Conservation (phyloP, 2,113 vertebrate genomes). For the Dryoscopus gambensis region DNA sequence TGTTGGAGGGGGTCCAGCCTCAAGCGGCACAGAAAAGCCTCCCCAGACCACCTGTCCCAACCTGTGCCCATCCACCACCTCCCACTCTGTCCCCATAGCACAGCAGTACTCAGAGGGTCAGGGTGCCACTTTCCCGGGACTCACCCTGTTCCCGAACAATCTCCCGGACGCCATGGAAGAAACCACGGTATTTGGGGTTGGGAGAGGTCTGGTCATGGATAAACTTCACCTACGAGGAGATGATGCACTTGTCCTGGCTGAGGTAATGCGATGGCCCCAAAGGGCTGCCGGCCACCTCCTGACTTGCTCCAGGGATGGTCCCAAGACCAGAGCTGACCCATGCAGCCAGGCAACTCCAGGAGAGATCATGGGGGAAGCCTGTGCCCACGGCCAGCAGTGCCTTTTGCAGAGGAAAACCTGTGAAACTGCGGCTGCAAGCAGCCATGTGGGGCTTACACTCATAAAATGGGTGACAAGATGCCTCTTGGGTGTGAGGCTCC, state of each 20-base stretch:
- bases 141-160: slow-evolving; percentile 86
- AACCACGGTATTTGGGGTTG: slow-evolving; percentile 90
- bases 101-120: neutral
- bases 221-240: slow-evolving; percentile 86
- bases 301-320: neutral
- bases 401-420: neutral
- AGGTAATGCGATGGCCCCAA: neutral
- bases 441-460: neutral
- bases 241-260: rapidly evolving
- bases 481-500: neutral
- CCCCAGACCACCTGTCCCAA: neutral
- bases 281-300: rapidly evolving
- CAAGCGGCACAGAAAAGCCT: neutral
- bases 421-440: neutral
- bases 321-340: neutral
- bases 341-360: rapidly evolving
- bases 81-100: rapidly evolving
- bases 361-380: rapidly evolving
- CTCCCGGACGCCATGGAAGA: slow-evolving; percentile 90
- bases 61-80: neutral
- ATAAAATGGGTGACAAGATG: neutral
- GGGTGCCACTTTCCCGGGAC: neutral
- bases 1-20: neutral
- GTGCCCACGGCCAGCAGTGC: neutral
- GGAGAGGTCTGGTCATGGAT: slow-evolving; percentile 93